phyloP scores from a whole-genome alignment of 2,888 invertebrate species.

The Octonoba sinensis region DNA sequence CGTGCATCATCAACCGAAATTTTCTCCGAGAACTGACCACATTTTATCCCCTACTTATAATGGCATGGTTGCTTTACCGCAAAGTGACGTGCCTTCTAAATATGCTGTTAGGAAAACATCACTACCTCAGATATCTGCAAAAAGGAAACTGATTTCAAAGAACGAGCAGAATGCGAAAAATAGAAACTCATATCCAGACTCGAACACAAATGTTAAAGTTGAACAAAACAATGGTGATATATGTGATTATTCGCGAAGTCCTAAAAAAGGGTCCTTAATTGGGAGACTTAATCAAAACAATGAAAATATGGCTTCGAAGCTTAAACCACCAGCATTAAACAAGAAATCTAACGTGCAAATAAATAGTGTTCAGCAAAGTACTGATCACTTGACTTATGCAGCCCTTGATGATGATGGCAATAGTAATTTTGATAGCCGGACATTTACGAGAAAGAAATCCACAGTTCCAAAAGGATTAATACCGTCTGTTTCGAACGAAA shows the following conservation, averaged over 20 bases:
- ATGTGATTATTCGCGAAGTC: conserved; percentile 1
- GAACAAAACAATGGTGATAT: neutral
- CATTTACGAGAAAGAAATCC: conserved; percentile 46
- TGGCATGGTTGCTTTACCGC: conserved; percentile 47
- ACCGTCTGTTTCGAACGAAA: conserved; percentile 8
- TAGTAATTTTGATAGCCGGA: conserved; percentile 31
- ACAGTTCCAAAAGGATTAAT: conserved; percentile 26
- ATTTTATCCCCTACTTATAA: conserved; percentile 25
- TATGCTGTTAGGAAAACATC: conserved; percentile 15
- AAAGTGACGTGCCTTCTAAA: conserved; percentile 1
- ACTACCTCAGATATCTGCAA: conserved; percentile 10
- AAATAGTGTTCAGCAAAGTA: neutral
- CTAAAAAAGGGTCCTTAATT: neutral
- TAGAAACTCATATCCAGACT: conserved; percentile 14
- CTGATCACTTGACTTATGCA: neutral
- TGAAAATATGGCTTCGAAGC: neutral
- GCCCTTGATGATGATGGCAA: neutral
- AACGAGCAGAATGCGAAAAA: conserved; percentile 3
- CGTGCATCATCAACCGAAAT: conserved; percentile 3
- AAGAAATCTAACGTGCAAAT: neutral
- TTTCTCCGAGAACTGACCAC: conserved; percentile 23
- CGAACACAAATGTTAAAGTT: neutral
- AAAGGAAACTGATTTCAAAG: conserved; percentile 13
- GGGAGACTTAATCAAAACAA: neutral
- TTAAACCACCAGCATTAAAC: conserved; percentile 1